Base-by-base conservation (phyloP, 1,140 invertebrate species). In the Macrobrachium nipponense region DNA sequence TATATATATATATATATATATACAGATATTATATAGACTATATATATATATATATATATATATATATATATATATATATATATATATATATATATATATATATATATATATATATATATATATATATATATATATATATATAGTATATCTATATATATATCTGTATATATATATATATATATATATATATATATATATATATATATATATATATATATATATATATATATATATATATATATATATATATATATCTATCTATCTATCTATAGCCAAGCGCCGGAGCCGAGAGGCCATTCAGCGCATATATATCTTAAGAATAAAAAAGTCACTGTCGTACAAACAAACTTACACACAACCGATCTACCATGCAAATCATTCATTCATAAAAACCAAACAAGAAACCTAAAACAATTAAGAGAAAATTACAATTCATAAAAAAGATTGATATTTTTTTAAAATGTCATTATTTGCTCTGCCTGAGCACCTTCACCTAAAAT, bases 31-130 rank as follows among this genome's bases (percentile, higher is more conserved):
- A 64, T 64, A 64, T 64, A 64, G n/a, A n/a, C n/a, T 64, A 64
- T 64, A 64, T 64, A 64, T 64, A 64, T 64, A 64, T 64, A 64
- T 18, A 64, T 64, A 64, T 64, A 64, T 62, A 62, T 62, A 62
- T 62, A 62, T n/a, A 62, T 62, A 62, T 62, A n/a, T 62, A 62
- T 62, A n/a, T 62, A 62, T 62, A 36, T 36, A 36, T 36, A 36
- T 36, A 36, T 36, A 36, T 36, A 36, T 36, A 36, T 36, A 1
- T 36, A 36, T 36, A 36, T 36, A 36, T 36, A 36, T 36, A 36
- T 36, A 36, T 36, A 36, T 36, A 36, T 36, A 62, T 62, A 62
- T 17, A n/a, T n/a, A 62, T n/a, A 62, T 62, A 62, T n/a, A 62
- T 62, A 62, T n/a, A 62, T n/a, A 62, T n/a, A n/a, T 62, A 62